Evolutionary conservation across 2,113 vertebrate genomes (phyloP).

Genomic region (Gymnogyps californianus): DNA sequence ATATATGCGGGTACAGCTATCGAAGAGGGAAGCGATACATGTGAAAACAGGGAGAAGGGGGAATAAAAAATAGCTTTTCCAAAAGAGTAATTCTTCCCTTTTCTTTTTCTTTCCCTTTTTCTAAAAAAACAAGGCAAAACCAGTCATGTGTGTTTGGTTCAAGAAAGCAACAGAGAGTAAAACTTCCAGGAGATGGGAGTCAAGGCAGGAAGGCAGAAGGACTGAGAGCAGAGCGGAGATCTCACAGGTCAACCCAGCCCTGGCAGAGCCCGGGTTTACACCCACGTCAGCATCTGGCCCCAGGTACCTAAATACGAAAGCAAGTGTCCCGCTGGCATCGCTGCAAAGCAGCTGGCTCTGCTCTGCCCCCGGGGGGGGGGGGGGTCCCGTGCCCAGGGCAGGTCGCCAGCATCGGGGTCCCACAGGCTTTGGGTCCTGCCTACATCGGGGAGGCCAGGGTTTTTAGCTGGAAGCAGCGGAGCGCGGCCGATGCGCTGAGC

Average conservation of each 20-base stretch:
- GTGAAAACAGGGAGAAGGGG: background rate
- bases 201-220: background rate
- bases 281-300: background rate
- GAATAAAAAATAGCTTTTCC: background rate
- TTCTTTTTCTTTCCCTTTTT: background rate
- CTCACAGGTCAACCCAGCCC: background rate
- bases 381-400: background rate
- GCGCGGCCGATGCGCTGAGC: fast-evolving
- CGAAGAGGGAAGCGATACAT: background rate
- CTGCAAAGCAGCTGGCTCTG: background rate
- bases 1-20: conserved; percentile 41
- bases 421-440: background rate
- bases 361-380: background rate
- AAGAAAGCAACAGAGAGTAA: background rate
- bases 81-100: background rate
- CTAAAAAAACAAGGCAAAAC: background rate
- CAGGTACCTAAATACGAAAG: background rate
- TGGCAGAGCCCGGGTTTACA: background rate
- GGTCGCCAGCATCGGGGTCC: background rate
- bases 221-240: background rate
- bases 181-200: background rate
- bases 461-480: background rate
- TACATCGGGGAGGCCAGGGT: background rate
- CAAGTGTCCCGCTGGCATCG: background rate
- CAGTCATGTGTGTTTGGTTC: background rate